A percentile compares a stretch with the other conserved stretches of the same genome.
Conservation (phyloP, 2,888 invertebrate genomes). For the Sesamia inferens region DNA sequence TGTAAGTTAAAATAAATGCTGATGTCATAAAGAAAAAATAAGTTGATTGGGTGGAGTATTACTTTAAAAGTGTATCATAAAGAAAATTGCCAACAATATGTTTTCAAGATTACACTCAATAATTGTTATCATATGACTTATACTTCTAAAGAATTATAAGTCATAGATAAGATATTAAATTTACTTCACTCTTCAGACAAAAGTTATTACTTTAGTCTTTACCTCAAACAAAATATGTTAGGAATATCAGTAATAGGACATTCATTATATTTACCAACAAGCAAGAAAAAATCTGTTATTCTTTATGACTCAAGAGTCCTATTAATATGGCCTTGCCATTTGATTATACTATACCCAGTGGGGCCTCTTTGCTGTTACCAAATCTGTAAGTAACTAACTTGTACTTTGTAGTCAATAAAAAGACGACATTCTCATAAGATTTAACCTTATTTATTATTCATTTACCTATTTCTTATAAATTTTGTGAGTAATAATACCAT, state of each 20-base stretch:
- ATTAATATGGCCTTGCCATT: constrained; percentile 58
- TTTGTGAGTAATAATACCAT: background rate
- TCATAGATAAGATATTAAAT: constrained; percentile 38
- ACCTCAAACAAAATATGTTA: background rate
- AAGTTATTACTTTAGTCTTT: constrained; percentile 16
- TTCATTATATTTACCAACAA: constrained; percentile 7
- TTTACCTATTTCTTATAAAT: background rate
- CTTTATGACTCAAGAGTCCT: constrained; percentile 18
- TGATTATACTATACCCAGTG: constrained; percentile 54
- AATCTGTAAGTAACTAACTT: constrained; percentile 36
- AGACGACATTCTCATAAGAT: background rate
- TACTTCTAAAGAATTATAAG: constrained; percentile 29
- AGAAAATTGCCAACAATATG: constrained; percentile 30
- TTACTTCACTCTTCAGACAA: constrained; percentile 25
- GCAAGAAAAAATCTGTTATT: constrained; percentile 21
- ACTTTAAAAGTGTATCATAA: constrained; percentile 3
- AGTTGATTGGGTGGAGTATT: constrained; percentile 6
- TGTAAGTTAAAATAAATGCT: constrained; percentile 30
- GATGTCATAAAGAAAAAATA: constrained; percentile 45
- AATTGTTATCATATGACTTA: constrained; percentile 30
- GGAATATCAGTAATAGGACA: background rate
- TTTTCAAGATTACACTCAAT: constrained; percentile 10
- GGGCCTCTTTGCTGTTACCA: constrained; percentile 56
- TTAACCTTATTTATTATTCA: background rate
- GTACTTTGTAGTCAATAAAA: no score